These are phyloP conservation scores for Bellardia pandia DNA, from an alignment of 2,888 invertebrate genomes.

Conservation along the genomic window DNA sequence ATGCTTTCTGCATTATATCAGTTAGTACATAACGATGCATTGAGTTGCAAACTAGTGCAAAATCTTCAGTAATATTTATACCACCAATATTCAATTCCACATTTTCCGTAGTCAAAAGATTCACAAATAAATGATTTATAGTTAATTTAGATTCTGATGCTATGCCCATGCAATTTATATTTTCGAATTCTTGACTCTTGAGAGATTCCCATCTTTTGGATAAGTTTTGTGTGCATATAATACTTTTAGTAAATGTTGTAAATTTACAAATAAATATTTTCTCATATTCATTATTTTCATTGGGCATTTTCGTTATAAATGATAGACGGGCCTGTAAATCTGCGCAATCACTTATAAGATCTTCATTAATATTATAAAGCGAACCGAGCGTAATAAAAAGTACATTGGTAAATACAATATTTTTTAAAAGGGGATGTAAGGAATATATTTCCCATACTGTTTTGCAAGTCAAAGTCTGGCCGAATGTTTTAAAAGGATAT, in stretches of 20 bases:
- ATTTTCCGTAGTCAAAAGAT: slow-evolving; percentile 74
- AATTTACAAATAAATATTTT: slow-evolving; percentile 76
- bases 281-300: slow-evolving; percentile 56
- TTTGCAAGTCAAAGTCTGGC: slow-evolving; percentile 63
- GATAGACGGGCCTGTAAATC: slow-evolving; percentile 65
- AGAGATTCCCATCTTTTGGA: slow-evolving; percentile 74
- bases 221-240: slow-evolving; percentile 76
- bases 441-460: slow-evolving; percentile 79
- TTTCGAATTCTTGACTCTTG: slow-evolving; percentile 61
- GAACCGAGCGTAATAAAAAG: slow-evolving; percentile 78
- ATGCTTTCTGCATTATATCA: slow-evolving; percentile 73
- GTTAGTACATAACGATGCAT: slow-evolving; percentile 78
- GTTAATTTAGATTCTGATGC: slow-evolving; percentile 57
- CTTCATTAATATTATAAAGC: slow-evolving; percentile 75
- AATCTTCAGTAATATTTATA: slow-evolving; percentile 73
- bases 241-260: slow-evolving; percentile 72
- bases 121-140: slow-evolving; percentile 62
- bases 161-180: slow-evolving; percentile 74
- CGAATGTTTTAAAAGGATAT: slow-evolving; percentile 64
- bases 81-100: slow-evolving; percentile 71
- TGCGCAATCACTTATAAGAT: slow-evolving; percentile 63
- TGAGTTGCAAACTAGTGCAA: slow-evolving; percentile 78
- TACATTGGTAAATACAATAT: slow-evolving; percentile 76
- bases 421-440: slow-evolving; percentile 77
- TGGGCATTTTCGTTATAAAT: slow-evolving; percentile 61